phyloP scores from a whole-genome alignment of 2,888 invertebrate species.

The Suillia variegata region DNA sequence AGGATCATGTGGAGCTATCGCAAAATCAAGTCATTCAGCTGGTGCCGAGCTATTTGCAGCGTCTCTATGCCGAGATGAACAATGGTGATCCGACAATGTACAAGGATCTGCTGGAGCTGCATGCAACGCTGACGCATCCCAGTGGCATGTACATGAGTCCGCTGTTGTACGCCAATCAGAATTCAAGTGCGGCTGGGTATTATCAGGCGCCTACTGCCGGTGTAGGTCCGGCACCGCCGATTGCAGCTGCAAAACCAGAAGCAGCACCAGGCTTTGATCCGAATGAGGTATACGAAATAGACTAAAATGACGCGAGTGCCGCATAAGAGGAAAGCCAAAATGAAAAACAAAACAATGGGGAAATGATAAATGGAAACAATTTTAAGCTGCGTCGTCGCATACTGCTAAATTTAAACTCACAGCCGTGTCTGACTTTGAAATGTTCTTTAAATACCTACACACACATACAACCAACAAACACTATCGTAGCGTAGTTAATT shows the following conservation, averaged over 20 bases:
- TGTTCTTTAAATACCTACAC: too few relatives aligned
- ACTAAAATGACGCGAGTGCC: too few relatives aligned
- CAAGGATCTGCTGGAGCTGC: constrained; percentile 54
- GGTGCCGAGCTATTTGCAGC: constrained; percentile 65
- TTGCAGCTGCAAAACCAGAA: constrained; percentile 6
- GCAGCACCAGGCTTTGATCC: constrained; percentile 45
- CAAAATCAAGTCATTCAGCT: constrained; percentile 68
- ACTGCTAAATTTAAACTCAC: too few relatives aligned
- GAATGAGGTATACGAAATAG: constrained; percentile 55
- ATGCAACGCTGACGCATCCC: constrained; percentile 53
- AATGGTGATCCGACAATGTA: constrained; percentile 59
- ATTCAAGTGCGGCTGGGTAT: constrained; percentile 51
- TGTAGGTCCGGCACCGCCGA: constrained; percentile 7
- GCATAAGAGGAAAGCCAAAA: not conserved
- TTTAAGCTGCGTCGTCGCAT: too few relatives aligned
- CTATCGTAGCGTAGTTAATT: too few relatives aligned
- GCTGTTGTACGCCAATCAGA: constrained; percentile 55
- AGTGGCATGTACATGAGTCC: constrained; percentile 60
- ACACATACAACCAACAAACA: too few relatives aligned
- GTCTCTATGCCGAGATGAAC: constrained; percentile 67
- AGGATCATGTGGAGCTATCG: constrained; percentile 69
- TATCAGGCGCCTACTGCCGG: constrained; percentile 33
- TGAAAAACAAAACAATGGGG: not conserved
- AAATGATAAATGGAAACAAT: too few relatives aligned
- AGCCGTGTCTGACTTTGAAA: too few relatives aligned